phyloP scores from a whole-genome alignment of 2,888 invertebrate genomes.

The Leucania comma region DNA sequence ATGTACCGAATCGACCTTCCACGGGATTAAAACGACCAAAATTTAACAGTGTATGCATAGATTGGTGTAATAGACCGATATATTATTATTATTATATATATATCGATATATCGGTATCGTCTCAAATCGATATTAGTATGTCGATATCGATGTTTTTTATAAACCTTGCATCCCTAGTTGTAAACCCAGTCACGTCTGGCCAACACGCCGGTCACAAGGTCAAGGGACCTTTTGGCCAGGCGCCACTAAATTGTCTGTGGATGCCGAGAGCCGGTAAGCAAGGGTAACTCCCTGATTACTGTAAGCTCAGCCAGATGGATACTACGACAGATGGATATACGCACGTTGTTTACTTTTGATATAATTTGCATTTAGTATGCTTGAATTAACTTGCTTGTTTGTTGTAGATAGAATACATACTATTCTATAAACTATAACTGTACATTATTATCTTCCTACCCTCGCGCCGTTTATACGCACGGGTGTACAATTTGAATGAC shows the following conservation, averaged over 20 bases:
- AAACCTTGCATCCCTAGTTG: conserved; percentile 37
- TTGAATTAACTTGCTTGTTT: conserved; percentile 21
- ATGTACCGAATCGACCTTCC: too few species aligned
- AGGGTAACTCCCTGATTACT: conserved; percentile 68
- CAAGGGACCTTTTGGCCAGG: conserved; percentile 70
- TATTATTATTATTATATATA: too few species aligned
- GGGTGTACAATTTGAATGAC: too few species aligned
- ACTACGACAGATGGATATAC: too few species aligned
- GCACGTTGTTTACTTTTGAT: conserved; percentile 32
- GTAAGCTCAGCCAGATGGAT: conserved; percentile 40
- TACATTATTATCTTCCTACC: too few species aligned
- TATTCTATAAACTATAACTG: neutral
- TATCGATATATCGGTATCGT: too few species aligned
- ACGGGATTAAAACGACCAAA: too few species aligned
- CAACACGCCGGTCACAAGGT: conserved; percentile 73
- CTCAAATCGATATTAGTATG: too few species aligned
- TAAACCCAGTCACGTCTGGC: conserved; percentile 74
- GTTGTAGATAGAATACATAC: neutral
- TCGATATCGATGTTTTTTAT: too few species aligned
- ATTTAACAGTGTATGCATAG: too few species aligned
- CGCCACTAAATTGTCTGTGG: conserved; percentile 78
- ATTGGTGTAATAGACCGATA: too few species aligned
- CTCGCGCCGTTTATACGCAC: too few species aligned
- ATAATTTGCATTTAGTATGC: conserved; percentile 36
- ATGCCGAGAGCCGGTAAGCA: conserved; percentile 67